phyloP scores from a whole-genome alignment of 1,140 invertebrate genomes.

The Zaprionus camerounensis region DNA sequence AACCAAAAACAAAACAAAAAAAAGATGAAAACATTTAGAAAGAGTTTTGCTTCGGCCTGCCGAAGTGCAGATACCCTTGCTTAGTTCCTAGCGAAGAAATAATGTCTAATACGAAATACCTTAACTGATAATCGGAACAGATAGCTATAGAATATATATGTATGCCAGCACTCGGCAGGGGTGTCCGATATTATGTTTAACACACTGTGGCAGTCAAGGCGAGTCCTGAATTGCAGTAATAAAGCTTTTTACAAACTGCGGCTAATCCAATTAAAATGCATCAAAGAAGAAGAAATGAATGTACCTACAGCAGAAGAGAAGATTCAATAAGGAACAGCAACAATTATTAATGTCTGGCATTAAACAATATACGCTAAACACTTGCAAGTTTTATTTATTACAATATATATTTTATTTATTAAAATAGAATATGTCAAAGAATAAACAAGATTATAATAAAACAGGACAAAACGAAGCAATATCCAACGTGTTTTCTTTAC shows the following conservation, averaged over 20 bases:
- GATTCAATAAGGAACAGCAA: slow-evolving; percentile 20
- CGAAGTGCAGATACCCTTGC: slow-evolving; percentile 29
- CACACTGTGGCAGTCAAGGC: slow-evolving; percentile 25
- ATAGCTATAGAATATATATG: background rate
- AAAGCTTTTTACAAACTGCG: slow-evolving; percentile 62
- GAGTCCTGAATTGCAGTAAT: slow-evolving; percentile 49
- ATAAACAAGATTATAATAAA: slow-evolving; percentile 79
- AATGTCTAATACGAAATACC: slow-evolving; percentile 2
- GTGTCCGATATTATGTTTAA: slow-evolving; percentile 25
- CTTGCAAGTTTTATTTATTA: slow-evolving; percentile 78
- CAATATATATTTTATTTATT: slow-evolving; percentile 82
- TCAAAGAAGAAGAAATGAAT: slow-evolving; percentile 57
- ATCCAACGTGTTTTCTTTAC: slow-evolving; percentile 25
- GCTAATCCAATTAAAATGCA: slow-evolving; percentile 47
- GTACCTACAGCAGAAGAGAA: slow-evolving; percentile 46
- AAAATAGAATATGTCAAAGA: slow-evolving; percentile 82
- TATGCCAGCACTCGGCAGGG: background rate
- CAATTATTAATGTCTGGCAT: slow-evolving; percentile 57
- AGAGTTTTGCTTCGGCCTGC: slow-evolving; percentile 20
- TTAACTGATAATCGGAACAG: background rate
- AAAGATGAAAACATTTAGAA: slow-evolving; percentile 14
- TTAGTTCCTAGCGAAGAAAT: slow-evolving; percentile 23
- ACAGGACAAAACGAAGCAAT: slow-evolving; percentile 67
- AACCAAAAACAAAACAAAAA: slow-evolving; percentile 48
- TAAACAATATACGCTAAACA: slow-evolving; percentile 59